Percentiles rank a stretch among this genome's conserved stretches.
Conservation (phyloP, 1,140 invertebrate genomes). For the Drosophila azteca region DNA sequence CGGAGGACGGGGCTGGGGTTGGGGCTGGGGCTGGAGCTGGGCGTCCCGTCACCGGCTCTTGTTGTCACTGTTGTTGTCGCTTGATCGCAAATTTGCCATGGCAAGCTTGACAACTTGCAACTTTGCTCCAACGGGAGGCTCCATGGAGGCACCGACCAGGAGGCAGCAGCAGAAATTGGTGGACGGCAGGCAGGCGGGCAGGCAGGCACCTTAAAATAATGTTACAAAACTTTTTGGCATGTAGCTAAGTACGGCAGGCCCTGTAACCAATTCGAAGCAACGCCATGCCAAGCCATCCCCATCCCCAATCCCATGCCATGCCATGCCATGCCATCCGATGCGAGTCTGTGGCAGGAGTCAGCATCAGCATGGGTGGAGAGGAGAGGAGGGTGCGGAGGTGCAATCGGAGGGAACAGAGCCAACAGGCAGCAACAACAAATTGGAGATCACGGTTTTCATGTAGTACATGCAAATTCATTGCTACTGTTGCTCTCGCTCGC, state of each 20-base stretch:
- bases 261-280: slow-evolving; percentile 68
- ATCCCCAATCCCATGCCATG: neutral
- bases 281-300: slow-evolving; percentile 31
- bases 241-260: slow-evolving; percentile 69
- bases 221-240: slow-evolving; percentile 79
- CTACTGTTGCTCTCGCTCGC: slow-evolving; percentile 71
- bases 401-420: neutral
- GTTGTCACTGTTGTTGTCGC: slow-evolving; percentile 81
- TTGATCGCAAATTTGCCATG: slow-evolving; percentile 80
- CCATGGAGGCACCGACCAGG: neutral
- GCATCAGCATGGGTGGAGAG: neutral
- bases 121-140: slow-evolving; percentile 15
- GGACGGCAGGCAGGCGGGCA: slow-evolving; percentile 53
- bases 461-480: slow-evolving; percentile 83
- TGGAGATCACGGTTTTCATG: slow-evolving; percentile 83
- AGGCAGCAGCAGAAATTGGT: neutral
- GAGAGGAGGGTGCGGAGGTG: neutral
- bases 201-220: slow-evolving; percentile 79
- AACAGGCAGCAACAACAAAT: slow-evolving; percentile 69
- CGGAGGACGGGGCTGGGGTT: neutral
- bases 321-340: neutral
- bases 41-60: slow-evolving; percentile 69
- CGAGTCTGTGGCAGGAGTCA: too few species aligned
- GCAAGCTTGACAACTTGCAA: slow-evolving; percentile 79
- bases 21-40: slow-evolving; percentile 1